Conservation (phyloP, 2,797 vertebrate genomes). For the Tenualosa thibaudeaui region DNA sequence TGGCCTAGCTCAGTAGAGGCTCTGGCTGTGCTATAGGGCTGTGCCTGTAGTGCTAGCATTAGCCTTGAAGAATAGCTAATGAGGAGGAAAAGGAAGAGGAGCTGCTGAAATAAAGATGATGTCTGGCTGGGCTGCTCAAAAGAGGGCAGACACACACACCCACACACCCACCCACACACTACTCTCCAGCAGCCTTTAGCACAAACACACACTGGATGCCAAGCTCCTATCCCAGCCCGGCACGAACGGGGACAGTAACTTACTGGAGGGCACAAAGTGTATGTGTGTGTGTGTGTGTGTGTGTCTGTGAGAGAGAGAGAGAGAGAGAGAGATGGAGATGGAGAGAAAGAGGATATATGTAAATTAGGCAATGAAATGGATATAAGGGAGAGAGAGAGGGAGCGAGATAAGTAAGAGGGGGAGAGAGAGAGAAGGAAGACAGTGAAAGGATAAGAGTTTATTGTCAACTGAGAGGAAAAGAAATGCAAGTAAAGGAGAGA, state of each 20-base stretch:
- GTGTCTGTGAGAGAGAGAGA: neutral
- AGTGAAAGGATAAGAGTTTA: neutral
- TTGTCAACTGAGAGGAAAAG: neutral
- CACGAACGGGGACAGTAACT: neutral
- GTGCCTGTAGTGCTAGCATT: neutral
- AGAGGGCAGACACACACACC: conserved; percentile 11
- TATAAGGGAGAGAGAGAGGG: neutral
- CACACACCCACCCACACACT: neutral
- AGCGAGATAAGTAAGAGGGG: neutral
- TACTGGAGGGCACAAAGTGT: neutral
- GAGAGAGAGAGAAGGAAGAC: neutral
- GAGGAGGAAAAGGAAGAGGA: neutral
- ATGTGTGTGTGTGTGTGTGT: neutral
- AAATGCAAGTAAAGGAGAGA: neutral
- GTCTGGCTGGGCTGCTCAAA: neutral
- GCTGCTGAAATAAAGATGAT: conserved; percentile 22
- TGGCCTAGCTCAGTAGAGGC: no score
- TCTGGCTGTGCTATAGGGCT: neutral
- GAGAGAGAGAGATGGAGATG: neutral
- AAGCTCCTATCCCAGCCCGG: neutral
- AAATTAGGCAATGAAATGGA: neutral
- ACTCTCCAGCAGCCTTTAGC: no score
- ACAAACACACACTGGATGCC: conserved; percentile 5
- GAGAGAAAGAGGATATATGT: neutral
- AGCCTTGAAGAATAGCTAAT: conserved; percentile 1